A percentile compares a stretch with the other conserved stretches of the same genome.
Evolutionary conservation across 2,888 invertebrate genomes (phyloP).

Genomic region (Phragmatobia fuliginosa): DNA sequence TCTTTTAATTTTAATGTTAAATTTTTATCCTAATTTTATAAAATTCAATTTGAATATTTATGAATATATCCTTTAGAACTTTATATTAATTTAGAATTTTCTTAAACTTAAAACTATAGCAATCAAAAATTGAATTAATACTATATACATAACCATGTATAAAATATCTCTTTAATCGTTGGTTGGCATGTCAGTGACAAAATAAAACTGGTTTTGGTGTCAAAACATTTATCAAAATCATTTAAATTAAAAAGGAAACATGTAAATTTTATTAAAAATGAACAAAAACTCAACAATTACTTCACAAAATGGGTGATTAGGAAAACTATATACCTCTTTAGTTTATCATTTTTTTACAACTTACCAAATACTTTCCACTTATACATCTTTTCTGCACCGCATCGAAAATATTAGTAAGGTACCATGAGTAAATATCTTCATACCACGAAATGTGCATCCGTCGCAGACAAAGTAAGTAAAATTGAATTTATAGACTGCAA

Average conservation of each 20-base stretch:
- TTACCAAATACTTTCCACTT: background rate
- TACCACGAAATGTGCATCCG: constrained; percentile 24
- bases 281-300: background rate
- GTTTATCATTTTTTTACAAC: background rate
- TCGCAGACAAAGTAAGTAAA: constrained; percentile 23
- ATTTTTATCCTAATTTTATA: no score
- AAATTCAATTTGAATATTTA: no score
- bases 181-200: background rate
- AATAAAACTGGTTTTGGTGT: constrained; percentile 6
- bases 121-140: background rate
- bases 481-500: background rate
- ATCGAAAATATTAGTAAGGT: background rate
- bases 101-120: background rate
- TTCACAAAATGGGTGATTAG: background rate
- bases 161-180: background rate
- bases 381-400: background rate
- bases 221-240: background rate
- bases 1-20: no score
- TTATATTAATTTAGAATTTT: no score
- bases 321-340: background rate
- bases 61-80: no score
- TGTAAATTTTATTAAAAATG: background rate
- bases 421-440: constrained; percentile 20
- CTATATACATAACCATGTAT: background rate
- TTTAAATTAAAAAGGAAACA: background rate